Conservation (phyloP, 2,113 vertebrate genomes). For the Sceloporus undulatus region DNA sequence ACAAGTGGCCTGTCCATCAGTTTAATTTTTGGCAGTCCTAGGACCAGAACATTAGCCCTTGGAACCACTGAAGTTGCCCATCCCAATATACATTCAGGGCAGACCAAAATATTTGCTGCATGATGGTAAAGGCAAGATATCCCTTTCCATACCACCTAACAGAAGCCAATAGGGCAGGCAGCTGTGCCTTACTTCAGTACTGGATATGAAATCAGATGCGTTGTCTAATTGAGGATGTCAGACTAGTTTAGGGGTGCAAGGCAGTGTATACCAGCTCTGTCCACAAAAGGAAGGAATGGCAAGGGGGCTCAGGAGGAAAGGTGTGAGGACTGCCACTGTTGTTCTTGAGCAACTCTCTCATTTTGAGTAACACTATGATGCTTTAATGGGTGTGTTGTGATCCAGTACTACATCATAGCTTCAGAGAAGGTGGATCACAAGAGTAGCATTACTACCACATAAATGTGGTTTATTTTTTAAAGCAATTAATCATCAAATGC, state of each 20-base stretch:
- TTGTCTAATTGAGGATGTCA: neutral
- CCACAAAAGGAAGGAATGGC: neutral
- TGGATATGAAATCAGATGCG: no score
- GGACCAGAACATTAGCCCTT: neutral
- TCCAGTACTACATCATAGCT: neutral
- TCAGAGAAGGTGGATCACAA: neutral
- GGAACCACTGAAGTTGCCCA: no score
- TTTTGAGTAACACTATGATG: neutral
- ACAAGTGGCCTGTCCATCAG: no score
- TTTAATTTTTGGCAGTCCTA: no score
- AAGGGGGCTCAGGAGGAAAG: neutral
- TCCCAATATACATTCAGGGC: no score
- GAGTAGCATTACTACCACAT: no score
- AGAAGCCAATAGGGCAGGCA: neutral
- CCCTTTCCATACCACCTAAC: no score
- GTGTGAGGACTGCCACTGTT: neutral
- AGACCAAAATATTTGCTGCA: neutral
- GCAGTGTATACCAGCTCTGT: neutral
- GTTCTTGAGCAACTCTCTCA: neutral
- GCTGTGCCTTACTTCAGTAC: neutral
- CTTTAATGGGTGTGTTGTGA: neutral
- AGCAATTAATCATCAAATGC: no score
- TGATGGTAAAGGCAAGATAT: neutral
- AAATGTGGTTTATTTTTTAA: no score
- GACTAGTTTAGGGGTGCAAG: neutral